Evolutionary conservation across 2,797 vertebrate species (phyloP).

Genomic region (Tokudaia muenninki): DNA sequence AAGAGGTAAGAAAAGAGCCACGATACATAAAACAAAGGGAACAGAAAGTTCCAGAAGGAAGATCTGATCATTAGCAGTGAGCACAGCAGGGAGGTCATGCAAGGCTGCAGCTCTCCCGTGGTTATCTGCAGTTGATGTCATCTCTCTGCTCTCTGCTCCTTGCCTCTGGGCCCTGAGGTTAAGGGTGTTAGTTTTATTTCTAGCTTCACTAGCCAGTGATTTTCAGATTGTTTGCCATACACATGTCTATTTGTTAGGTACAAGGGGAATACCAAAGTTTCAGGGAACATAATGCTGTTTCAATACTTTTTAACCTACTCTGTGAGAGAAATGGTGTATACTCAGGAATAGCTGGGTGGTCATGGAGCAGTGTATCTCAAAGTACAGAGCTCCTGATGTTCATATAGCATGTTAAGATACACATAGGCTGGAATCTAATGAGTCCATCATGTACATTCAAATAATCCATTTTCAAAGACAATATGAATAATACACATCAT

Average conservation of each 20-base stretch:
- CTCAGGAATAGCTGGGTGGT: not conserved
- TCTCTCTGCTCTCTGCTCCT: slow-evolving; percentile 1
- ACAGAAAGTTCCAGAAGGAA: not conserved
- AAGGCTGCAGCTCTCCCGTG: not conserved
- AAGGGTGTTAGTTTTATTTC: slow-evolving; percentile 29
- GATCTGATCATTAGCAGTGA: not conserved
- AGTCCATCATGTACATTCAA: not conserved
- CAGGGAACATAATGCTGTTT: not conserved
- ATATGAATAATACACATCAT: not conserved
- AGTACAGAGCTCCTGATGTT: not conserved
- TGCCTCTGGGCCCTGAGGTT: not conserved
- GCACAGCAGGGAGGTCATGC: not conserved
- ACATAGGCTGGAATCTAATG: not conserved
- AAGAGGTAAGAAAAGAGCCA: slow-evolving; percentile 23
- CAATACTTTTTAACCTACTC: not conserved
- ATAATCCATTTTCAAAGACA: not conserved
- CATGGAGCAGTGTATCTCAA: not conserved
- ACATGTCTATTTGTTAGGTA: not conserved
- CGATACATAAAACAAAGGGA: slow-evolving; percentile 57
- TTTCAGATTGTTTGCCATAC: slow-evolving; percentile 41
- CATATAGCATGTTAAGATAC: not conserved
- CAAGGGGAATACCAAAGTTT: not conserved
- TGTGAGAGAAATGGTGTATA: not conserved
- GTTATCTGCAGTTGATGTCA: not conserved
- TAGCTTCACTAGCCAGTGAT: not conserved